A percentile compares a stretch with the other conserved stretches of the same genome.
These are phyloP conservation scores for Pomacea canaliculata DNA, from an alignment of 2,888 invertebrate species.

Conservation along the genomic window DNA sequence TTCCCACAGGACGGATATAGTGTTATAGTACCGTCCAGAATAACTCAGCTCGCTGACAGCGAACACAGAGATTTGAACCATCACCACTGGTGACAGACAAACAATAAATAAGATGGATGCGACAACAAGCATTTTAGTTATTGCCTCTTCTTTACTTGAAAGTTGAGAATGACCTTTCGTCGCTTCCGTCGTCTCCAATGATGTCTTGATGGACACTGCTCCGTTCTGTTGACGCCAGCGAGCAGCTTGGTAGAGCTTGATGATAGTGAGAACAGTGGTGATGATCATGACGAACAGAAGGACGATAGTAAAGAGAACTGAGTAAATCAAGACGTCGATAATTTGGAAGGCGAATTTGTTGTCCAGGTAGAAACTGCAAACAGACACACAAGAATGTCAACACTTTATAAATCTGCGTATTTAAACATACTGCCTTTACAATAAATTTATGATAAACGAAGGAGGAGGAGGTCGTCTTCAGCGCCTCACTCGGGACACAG, in stretches of 20 bases:
- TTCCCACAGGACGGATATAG: neutral
- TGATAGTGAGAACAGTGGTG: slow-evolving; percentile 3
- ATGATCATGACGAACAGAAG: neutral
- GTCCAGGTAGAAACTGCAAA: too few relatives aligned
- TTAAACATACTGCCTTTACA: too few relatives aligned
- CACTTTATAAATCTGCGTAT: too few relatives aligned
- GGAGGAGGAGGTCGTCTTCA: too few relatives aligned
- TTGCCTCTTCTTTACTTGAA: neutral
- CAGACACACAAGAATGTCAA: too few relatives aligned
- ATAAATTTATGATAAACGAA: too few relatives aligned
- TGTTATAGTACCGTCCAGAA: too few relatives aligned
- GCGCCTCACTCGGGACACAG: too few relatives aligned
- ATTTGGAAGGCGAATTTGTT: slow-evolving; percentile 5
- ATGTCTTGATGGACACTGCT: neutral
- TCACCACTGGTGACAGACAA: slow-evolving; percentile 4
- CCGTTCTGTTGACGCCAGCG: neutral
- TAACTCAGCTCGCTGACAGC: neutral
- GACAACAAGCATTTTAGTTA: slow-evolving; percentile 9
- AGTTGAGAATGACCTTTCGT: too few relatives aligned
- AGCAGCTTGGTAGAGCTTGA: neutral
- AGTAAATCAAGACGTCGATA: neutral
- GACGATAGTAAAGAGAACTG: neutral
- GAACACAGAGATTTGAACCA: neutral
- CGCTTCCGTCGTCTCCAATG: too few relatives aligned
- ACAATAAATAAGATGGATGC: slow-evolving; percentile 9